Percentiles rank a stretch among this genome's conserved stretches.
Conservation (phyloP, 2,888 invertebrate genomes). For the Rhorus exstirpatorius region DNA sequence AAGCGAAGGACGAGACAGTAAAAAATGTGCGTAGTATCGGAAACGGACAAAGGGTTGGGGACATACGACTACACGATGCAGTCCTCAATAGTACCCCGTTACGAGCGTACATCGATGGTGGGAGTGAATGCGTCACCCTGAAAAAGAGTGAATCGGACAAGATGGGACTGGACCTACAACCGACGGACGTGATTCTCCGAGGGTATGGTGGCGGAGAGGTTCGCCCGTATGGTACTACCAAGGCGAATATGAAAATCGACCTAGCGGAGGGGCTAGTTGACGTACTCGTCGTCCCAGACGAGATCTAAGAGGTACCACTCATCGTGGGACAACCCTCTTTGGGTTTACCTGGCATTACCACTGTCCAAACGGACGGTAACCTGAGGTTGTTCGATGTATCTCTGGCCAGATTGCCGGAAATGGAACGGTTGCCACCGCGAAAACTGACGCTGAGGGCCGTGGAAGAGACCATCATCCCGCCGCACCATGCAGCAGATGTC, state of each 20-base stretch:
- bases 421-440: slow-evolving; percentile 45
- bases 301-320: slow-evolving; percentile 41
- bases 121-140: slow-evolving; percentile 53
- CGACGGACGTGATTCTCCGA: slow-evolving; percentile 29
- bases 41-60: background rate
- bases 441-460: slow-evolving; percentile 37
- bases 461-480: slow-evolving; percentile 59
- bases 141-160: slow-evolving; percentile 49
- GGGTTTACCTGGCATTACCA: slow-evolving; percentile 41
- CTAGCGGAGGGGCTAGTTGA: slow-evolving; percentile 46
- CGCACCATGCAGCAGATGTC: slow-evolving; percentile 70
- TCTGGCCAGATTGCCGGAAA: slow-evolving; percentile 40
- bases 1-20: background rate
- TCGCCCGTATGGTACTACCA: slow-evolving; percentile 26
- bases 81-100: slow-evolving; percentile 17
- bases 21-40: slow-evolving; percentile 52
- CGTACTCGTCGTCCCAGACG: slow-evolving; percentile 40
- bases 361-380: slow-evolving; percentile 34
- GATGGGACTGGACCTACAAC: slow-evolving; percentile 34
- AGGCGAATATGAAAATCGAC: slow-evolving; percentile 41
- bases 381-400: slow-evolving; percentile 54
- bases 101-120: slow-evolving; percentile 39
- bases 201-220: slow-evolving; percentile 46
- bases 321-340: slow-evolving; percentile 56
- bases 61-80: slow-evolving; percentile 26